Conservation (phyloP, 2,797 vertebrate genomes). For the Sitta carolinensis region DNA sequence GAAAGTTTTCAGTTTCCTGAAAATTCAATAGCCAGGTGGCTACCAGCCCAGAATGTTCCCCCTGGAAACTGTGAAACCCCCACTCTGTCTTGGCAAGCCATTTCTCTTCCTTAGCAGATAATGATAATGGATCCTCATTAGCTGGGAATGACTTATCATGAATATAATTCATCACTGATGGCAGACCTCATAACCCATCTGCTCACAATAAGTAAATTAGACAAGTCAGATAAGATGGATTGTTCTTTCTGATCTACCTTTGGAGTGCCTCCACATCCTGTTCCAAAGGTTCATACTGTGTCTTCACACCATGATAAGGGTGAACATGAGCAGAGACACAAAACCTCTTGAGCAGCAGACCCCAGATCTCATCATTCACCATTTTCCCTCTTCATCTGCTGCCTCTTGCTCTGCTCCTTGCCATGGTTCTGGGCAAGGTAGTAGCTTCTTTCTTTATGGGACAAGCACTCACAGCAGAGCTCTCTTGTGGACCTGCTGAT, state of each 20-base stretch:
- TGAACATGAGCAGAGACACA: neutral
- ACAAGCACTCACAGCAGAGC: neutral
- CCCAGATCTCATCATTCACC: neutral
- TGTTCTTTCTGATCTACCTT: conserved; percentile 44
- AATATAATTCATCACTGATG: conserved; percentile 64
- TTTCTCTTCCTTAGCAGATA: conserved; percentile 46
- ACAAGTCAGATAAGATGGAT: conserved; percentile 58
- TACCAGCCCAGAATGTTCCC: conserved; percentile 3
- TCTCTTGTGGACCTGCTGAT: neutral
- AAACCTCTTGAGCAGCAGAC: conserved; percentile 12
- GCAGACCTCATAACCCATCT: conserved; percentile 69
- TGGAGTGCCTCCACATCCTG: conserved; percentile 21
- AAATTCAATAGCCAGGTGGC: conserved; percentile 38
- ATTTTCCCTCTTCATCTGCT: neutral
- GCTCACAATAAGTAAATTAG: conserved; percentile 59
- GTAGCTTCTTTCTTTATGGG: neutral
- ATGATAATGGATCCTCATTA: conserved; percentile 68
- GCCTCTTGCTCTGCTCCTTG: neutral
- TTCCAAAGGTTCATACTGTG: conserved; percentile 1
- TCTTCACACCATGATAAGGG: neutral
- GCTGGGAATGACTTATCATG: conserved; percentile 68
- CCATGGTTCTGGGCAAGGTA: neutral
- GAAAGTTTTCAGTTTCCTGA: conserved; percentile 8
- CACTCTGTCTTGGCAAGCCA: neutral
- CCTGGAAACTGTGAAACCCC: conserved; percentile 12